phyloP scores from a whole-genome alignment of 1,140 invertebrate genomes.

The Cydia fagiglandana region DNA sequence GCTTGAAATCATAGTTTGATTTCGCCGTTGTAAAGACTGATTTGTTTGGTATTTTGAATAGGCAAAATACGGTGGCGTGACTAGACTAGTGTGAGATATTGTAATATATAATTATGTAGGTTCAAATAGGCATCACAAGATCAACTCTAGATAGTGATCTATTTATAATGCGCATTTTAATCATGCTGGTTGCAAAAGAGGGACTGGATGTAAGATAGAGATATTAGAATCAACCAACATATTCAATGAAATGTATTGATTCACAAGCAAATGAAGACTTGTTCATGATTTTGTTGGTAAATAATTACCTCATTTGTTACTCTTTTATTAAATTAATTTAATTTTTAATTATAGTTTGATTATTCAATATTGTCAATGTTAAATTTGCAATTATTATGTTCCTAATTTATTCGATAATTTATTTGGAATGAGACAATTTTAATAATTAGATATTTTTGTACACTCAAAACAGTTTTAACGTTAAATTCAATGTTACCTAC shows the following conservation, averaged over 20 bases:
- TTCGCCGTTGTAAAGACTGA: slow-evolving; percentile 62
- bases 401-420: slow-evolving; percentile 12
- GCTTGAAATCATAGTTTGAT: slow-evolving; percentile 47
- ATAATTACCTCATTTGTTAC: slow-evolving; percentile 27
- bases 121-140: slow-evolving; percentile 47
- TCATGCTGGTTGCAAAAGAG: background rate
- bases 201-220: background rate
- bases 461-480: background rate
- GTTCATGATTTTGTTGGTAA: slow-evolving; percentile 9
- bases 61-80: slow-evolving; percentile 45
- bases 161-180: slow-evolving; percentile 25
- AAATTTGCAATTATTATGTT: slow-evolving; percentile 12
- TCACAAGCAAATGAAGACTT: background rate
- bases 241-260: slow-evolving; percentile 1
- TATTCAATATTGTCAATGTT: slow-evolving; percentile 24
- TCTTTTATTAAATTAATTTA: background rate
- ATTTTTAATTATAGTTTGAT: slow-evolving; percentile 16
- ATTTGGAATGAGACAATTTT: background rate
- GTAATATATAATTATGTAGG: slow-evolving; percentile 39
- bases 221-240: background rate
- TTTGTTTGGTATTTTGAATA: slow-evolving; percentile 54
- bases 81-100: slow-evolving; percentile 48
- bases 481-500: background rate
- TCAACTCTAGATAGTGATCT: slow-evolving; percentile 36
- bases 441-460: background rate